These are phyloP conservation scores for Chascanopsetta lugubris DNA, from an alignment of 2,113 vertebrate genomes.

Conservation along the genomic window DNA sequence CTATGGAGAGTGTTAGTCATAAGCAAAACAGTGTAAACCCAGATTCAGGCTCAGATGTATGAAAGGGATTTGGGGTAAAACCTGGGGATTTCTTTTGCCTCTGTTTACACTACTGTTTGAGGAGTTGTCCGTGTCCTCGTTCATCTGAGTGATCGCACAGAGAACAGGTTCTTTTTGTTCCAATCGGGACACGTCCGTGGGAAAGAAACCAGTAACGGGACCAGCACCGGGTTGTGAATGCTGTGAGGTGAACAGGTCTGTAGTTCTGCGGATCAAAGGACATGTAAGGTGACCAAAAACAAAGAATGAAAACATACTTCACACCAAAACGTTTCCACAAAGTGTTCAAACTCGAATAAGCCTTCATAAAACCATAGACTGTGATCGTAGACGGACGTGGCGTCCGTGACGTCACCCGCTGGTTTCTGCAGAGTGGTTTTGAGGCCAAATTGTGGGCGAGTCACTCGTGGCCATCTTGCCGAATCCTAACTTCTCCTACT, in stretches of 20 bases:
- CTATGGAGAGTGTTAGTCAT: constrained; percentile 61
- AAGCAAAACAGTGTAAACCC: constrained; percentile 50
- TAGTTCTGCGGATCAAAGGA: background rate
- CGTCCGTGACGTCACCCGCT: no score
- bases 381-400: no score
- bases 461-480: no score
- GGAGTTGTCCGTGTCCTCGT: no score
- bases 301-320: background rate
- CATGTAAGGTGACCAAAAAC: background rate
- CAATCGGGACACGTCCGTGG: background rate
- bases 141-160: constrained; percentile 8
- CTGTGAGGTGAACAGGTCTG: constrained; percentile 12
- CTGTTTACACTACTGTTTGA: constrained; percentile 25
- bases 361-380: no score
- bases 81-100: constrained; percentile 15
- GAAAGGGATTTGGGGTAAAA: constrained; percentile 29
- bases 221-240: background rate
- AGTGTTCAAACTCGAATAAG: no score
- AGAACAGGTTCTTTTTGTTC: background rate
- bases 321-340: background rate
- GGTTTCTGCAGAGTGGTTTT: no score
- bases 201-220: background rate
- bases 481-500: no score
- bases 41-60: constrained; percentile 16
- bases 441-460: no score